Percentiles rank a stretch among this genome's conserved stretches.
These are phyloP conservation scores for Polyergus mexicanus DNA, from an alignment of 1,140 invertebrate species.

Conservation along the genomic window DNA sequence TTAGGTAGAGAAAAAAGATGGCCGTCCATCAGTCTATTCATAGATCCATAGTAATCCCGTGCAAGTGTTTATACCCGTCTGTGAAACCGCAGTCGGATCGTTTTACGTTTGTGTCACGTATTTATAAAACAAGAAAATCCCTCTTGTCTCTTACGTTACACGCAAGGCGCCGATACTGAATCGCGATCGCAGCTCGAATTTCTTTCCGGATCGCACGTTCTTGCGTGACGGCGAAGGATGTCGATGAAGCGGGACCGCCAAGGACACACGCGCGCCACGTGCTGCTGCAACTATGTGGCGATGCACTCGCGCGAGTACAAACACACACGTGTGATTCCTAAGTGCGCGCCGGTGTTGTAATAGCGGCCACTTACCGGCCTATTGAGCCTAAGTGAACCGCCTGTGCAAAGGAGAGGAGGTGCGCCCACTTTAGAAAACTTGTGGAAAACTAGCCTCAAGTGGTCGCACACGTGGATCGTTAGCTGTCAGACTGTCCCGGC, in stretches of 20 bases:
- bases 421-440: conserved; percentile 56
- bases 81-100: conserved; percentile 33
- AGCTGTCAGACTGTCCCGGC: conserved; percentile 3
- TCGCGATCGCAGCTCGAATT: conserved; percentile 5
- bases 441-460: conserved; percentile 56
- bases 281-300: conserved; percentile 45
- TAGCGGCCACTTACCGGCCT: conserved; percentile 47
- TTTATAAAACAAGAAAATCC: not conserved
- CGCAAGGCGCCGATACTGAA: not conserved
- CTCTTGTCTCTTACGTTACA: no score
- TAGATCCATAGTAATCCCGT: conserved; percentile 3
- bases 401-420: conserved; percentile 42
- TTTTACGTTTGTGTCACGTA: conserved; percentile 46
- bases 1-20: not conserved
- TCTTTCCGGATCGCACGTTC: conserved; percentile 5
- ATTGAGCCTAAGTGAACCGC: conserved; percentile 61
- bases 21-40: conserved; percentile 26
- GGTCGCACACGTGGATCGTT: conserved; percentile 43
- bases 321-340: conserved; percentile 31
- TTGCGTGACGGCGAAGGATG: conserved; percentile 39
- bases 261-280: conserved; percentile 51
- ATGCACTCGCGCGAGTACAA: conserved; percentile 49
- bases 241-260: conserved; percentile 7
- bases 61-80: not conserved
- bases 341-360: conserved; percentile 52